These are phyloP conservation scores for Pao palembangensis DNA, from an alignment of 2,113 vertebrate species.

Conservation along the genomic window DNA sequence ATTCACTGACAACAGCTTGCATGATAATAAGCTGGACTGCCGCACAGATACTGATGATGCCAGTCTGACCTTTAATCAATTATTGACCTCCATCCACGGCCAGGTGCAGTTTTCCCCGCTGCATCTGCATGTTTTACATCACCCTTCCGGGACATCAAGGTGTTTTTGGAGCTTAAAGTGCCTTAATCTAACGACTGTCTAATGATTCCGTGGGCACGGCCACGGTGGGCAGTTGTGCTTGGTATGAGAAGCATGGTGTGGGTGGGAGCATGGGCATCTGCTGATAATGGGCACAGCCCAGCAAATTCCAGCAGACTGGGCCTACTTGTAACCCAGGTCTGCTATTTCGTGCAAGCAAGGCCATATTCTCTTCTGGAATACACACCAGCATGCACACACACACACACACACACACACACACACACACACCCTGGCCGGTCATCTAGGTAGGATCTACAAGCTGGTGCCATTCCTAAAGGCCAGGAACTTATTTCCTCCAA, in stretches of 20 bases:
- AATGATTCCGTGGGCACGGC: too few species aligned
- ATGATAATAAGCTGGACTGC: too few species aligned
- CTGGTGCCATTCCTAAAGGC: constrained; percentile 43
- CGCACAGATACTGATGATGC: too few species aligned
- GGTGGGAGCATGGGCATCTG: constrained; percentile 37
- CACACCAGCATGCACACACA: constrained; percentile 25
- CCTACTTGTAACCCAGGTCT: constrained; percentile 38
- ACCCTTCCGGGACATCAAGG: too few species aligned
- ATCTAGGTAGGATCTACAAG: constrained; percentile 60
- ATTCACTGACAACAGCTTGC: too few species aligned
- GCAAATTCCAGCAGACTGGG: constrained; percentile 46
- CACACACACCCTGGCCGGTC: constrained; percentile 42
- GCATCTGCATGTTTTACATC: too few species aligned
- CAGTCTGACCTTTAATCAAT: too few species aligned
- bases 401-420: constrained; percentile 19
- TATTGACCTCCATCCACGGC: too few species aligned
- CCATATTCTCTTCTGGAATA: constrained; percentile 2
- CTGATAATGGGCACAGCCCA: constrained; percentile 39
- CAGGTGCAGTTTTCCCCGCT: too few species aligned
- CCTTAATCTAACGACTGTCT: too few species aligned
- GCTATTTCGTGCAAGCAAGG: constrained; percentile 43
- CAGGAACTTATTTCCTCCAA: constrained; percentile 57
- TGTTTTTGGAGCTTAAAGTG: too few species aligned
- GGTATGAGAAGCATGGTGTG: constrained; percentile 13
- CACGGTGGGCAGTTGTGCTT: too few species aligned